Evolutionary conservation across 2,888 invertebrate genomes (phyloP), one percentile per base, ranked within the genome.

Genomic region (Eupeodes luniger): DNA sequence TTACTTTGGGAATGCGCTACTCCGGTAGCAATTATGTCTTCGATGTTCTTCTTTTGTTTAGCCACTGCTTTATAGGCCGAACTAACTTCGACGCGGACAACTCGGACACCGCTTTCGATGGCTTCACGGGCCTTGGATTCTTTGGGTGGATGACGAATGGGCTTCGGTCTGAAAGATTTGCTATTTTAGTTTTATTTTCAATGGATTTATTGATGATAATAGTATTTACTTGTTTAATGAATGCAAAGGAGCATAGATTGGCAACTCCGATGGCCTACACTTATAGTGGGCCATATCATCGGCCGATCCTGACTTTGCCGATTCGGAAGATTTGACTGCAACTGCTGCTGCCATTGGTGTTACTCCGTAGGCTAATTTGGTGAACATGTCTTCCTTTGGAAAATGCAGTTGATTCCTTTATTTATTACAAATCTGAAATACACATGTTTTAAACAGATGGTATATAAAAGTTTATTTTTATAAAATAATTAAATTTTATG

Each of bases 191-290:
- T 49, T 49, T 34, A 10, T 0, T n/a, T 19, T 6, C 4, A 16
- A 59, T 14, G 1, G 53, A 66, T 19, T 70, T 49, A 47, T 40
- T 1, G 11, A 0, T n/a, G 74, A 44, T 14, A 51, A 14, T 12
- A 10, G 3, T 34, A 7, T 14, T 77, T 85, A 92, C 93, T 91
- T 90, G 90, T 92, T 91, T 27, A 79, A 77, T 12, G 84, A 89
- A 78, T 92, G 91, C 47, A 93, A 84, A 1, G 92, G 91, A 5
- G 91, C 91, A 67, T 94, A 94, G 34, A 94, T 78, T 4, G 93
- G 93, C 70, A 94, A 82, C 1, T 94, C 94, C 10, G 91, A 91
- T 4, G 93, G 92, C 72, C 90, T 92, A 78, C 93, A 92, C 5
- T 91, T 90, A 70, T 90, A 92, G 57, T 90, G 91, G 0, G 78